A percentile compares a stretch with the other conserved stretches of the same genome.
Conservation (phyloP, 2,888 invertebrate genomes). For the Galerucella nymphaeae region DNA sequence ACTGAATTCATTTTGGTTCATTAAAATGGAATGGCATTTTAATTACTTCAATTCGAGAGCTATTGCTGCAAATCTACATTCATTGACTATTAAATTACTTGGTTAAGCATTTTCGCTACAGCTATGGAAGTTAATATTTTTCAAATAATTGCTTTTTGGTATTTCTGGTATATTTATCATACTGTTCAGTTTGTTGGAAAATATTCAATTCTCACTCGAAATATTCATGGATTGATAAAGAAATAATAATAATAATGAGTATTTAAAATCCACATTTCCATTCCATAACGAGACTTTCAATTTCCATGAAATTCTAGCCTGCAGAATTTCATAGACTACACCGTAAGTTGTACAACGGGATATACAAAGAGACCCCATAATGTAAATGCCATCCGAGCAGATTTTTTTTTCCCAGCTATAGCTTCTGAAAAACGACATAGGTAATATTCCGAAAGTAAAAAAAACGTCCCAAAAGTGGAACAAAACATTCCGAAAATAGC, state of each 20-base stretch:
- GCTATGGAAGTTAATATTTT: not conserved
- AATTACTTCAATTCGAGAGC: slow-evolving; percentile 14
- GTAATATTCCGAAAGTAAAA: too few species aligned
- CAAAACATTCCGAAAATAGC: too few species aligned
- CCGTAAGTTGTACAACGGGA: too few species aligned
- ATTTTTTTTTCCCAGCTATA: too few species aligned
- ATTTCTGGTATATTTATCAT: not conserved
- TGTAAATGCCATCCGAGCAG: too few species aligned
- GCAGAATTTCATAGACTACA: too few species aligned
- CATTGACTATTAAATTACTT: slow-evolving; percentile 4
- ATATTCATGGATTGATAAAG: not conserved
- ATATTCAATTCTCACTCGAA: not conserved
- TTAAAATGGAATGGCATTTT: slow-evolving; percentile 17
- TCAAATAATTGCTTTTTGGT: not conserved
- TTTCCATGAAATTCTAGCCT: too few species aligned
- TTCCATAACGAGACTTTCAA: too few species aligned
- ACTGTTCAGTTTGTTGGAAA: not conserved
- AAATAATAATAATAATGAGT: not conserved
- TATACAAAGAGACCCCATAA: too few species aligned
- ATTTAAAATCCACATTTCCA: too few species aligned
- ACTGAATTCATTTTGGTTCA: slow-evolving; percentile 17
- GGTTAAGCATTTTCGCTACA: slow-evolving; percentile 1
- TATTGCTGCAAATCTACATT: slow-evolving; percentile 8
- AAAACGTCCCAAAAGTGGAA: too few species aligned
- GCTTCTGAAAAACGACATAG: too few species aligned